These are phyloP conservation scores for Tigriopus californicus DNA, from an alignment of 2,888 invertebrate species.

Conservation along the genomic window DNA sequence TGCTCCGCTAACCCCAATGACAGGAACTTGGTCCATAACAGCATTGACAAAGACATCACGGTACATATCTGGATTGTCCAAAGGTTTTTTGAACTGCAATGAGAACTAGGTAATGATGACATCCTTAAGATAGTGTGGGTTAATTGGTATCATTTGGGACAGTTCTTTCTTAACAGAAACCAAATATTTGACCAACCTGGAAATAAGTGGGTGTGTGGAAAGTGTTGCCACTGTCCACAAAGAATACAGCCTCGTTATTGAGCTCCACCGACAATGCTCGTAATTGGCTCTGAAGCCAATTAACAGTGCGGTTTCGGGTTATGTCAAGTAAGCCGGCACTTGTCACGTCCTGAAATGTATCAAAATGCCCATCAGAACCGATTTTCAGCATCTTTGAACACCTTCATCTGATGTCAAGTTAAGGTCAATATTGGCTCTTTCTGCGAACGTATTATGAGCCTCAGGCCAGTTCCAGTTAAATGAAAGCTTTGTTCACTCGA, in stretches of 20 bases:
- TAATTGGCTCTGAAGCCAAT: conserved; percentile 58
- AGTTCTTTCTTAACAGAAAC: too few species aligned
- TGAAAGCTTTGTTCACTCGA: too few species aligned
- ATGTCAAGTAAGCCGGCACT: conserved; percentile 62
- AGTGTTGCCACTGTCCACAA: conserved; percentile 57
- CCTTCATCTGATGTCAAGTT: too few species aligned
- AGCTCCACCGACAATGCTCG: conserved; percentile 48
- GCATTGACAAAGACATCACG: conserved; percentile 5
- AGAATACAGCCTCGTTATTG: conserved; percentile 63
- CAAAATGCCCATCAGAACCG: too few species aligned
- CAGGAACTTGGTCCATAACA: conserved; percentile 9
- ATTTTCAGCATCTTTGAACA: too few species aligned
- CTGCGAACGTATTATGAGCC: too few species aligned
- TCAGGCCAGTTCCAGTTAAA: too few species aligned
- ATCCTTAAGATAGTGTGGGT: too few species aligned
- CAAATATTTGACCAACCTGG: not conserved
- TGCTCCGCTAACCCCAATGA: conserved; percentile 14
- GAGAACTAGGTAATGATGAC: not conserved
- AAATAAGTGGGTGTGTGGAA: conserved; percentile 58
- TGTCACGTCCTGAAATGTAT: conserved; percentile 35
- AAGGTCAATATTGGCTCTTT: too few species aligned
- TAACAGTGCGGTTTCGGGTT: conserved; percentile 56
- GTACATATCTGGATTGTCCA: conserved; percentile 13
- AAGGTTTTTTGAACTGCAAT: conserved; percentile 1
- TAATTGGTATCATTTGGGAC: too few species aligned